Evolutionary conservation across 53 echinoderm and acorn worm species (phyloP).

Genomic region (Mesocentrotus franciscanus): DNA sequence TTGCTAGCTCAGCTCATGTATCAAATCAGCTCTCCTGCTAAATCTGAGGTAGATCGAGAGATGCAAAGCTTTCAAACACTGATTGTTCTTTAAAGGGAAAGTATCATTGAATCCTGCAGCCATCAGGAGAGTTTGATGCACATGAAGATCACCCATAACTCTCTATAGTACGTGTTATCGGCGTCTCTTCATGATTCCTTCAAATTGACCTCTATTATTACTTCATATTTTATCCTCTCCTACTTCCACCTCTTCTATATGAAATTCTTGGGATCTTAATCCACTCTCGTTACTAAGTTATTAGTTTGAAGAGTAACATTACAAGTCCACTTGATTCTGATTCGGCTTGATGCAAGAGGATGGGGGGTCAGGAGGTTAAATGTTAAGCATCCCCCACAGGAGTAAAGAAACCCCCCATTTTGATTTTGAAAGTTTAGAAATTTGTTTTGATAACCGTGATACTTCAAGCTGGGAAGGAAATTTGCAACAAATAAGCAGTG

Average conservation of each 20-base stretch:
- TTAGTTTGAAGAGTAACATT: slow-evolving; percentile 27
- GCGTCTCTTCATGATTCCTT: not conserved
- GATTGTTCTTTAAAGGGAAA: slow-evolving; percentile 45
- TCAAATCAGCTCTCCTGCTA: not conserved
- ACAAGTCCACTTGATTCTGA: not conserved
- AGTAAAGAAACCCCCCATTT: not conserved
- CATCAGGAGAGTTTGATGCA: not conserved
- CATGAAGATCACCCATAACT: not conserved
- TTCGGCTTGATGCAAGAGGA: slow-evolving; percentile 40
- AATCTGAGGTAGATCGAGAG: not conserved
- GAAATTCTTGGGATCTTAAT: slow-evolving; percentile 8
- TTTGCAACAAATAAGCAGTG: slow-evolving; percentile 61
- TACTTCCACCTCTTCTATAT: not conserved
- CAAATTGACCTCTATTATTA: not conserved
- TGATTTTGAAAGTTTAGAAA: slow-evolving; percentile 51
- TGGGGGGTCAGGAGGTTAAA: slow-evolving; percentile 7
- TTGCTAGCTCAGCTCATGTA: slow-evolving; percentile 39
- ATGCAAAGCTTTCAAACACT: slow-evolving; percentile 3
- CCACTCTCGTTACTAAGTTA: slow-evolving; percentile 31
- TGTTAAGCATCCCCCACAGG: slow-evolving; percentile 41
- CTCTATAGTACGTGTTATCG: not conserved
- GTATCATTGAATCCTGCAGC: not conserved
- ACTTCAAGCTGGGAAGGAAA: slow-evolving; percentile 61
- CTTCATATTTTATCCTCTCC: not conserved
- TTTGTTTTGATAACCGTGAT: slow-evolving; percentile 67